These are phyloP conservation scores for Trachythela sp. DNA, from an alignment of 64 coral and sea anemone species.

Conservation along the genomic window DNA sequence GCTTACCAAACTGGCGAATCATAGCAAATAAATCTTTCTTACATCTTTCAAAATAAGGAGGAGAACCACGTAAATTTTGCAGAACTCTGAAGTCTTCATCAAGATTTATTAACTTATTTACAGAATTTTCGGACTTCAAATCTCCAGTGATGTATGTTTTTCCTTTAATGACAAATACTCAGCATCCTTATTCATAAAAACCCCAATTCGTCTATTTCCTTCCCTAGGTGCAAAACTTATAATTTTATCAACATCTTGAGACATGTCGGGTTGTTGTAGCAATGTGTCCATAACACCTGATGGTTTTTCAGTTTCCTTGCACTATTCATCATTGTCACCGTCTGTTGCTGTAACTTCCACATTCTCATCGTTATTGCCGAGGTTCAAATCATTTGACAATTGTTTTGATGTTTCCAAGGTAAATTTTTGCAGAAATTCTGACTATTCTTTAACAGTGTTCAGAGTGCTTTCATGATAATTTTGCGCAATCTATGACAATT, in stretches of 20 bases:
- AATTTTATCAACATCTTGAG: constrained; percentile 52
- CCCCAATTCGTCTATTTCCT: constrained; percentile 58
- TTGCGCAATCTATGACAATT: not conserved
- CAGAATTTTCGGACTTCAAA: constrained; percentile 1
- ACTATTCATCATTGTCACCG: constrained; percentile 16
- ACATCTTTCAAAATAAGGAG: constrained; percentile 11
- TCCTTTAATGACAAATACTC: constrained; percentile 56
- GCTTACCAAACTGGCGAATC: not conserved
- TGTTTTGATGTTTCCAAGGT: not conserved
- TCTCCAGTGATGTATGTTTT: not conserved
- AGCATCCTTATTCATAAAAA: constrained; percentile 66
- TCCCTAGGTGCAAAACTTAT: constrained; percentile 62
- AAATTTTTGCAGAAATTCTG: not conserved
- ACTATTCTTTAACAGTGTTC: not conserved
- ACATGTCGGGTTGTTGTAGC: constrained; percentile 51
- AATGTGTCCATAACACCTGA: constrained; percentile 46
- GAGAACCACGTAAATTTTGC: not conserved
- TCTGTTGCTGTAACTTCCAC: not conserved
- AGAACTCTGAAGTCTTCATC: not conserved
- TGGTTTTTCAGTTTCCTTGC: constrained; percentile 47
- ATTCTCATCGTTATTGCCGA: not conserved
- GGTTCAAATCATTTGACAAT: not conserved
- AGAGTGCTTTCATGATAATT: constrained; percentile 8
- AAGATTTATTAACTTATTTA: not conserved
- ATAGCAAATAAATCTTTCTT: constrained; percentile 13